Base-by-base conservation (phyloP, 2,113 vertebrate species). In the Solea solea region DNA sequence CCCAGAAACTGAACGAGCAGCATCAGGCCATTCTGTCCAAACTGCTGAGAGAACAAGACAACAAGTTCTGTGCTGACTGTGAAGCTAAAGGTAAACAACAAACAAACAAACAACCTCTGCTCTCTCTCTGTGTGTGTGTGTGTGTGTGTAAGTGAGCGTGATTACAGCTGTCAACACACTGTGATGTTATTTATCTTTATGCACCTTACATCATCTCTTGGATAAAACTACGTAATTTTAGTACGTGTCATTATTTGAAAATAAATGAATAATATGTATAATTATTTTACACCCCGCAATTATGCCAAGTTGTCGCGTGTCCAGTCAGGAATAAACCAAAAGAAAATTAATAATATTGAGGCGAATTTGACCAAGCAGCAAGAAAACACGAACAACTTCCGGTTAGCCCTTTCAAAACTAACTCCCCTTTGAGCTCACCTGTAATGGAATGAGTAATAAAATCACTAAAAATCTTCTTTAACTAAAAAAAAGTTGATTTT, bases 41-140 rank as follows among this genome's bases (percentile, higher is more conserved):
- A 90, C 95, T 98, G 92, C 94, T 98, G 82, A 82, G 95, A 61
- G 96, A 98, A 69, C 95, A 96, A 40, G 94, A 97, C 89, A 98
- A 98, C 95, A 98, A 98, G 90, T 95, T 95, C 89, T 98, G 97
- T 83, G 96, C 96, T 27, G 97, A 98, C 94, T 98, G 97, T 69
- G 95, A 97, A 89, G 96, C 97, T 5, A 98, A 98, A 94, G 96
- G 97, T 97, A 34, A 70, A 72, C 7, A 12, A 7, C 21, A 8
- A 65, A 13, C 21, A 8, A 65, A 13, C 45, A 48, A 11, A 48
- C 45, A 21, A 21, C 21, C 21, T 21, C 21, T 21, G 14, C 45
- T 9, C 8, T 8, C 2, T 10, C 11, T 9, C 4, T 11, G 14
- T 13, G 45, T 48, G 11, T 48, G 11, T 48, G 11, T 48, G 45